Evolutionary conservation across 2,888 invertebrate genomes (phyloP).

Genomic region (Drosophila bunnanda): DNA sequence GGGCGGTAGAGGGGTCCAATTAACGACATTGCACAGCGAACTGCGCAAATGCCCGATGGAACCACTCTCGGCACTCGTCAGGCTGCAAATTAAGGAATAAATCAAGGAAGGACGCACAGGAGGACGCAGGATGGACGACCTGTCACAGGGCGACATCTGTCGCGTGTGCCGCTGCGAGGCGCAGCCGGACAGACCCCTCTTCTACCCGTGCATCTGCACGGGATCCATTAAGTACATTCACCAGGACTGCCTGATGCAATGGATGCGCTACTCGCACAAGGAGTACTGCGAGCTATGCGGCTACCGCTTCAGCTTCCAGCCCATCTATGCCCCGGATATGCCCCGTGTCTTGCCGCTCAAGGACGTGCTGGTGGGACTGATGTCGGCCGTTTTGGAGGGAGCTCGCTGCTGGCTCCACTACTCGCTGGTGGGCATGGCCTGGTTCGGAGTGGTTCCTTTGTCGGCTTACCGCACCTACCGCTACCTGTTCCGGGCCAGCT

Average conservation of each 20-base stretch:
- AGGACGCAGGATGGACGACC: constrained; percentile 82
- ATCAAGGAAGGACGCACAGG: constrained; percentile 9
- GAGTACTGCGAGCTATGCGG: constrained; percentile 99
- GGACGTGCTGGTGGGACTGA: constrained; percentile 95
- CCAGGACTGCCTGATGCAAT: constrained; percentile 98
- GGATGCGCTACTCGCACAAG: constrained; percentile 99
- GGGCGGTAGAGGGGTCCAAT: constrained; percentile 8
- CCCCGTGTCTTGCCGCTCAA: constrained; percentile 97
- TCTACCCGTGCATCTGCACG: constrained; percentile 99
- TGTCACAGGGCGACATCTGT: constrained; percentile 91
- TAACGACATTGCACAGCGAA: constrained; percentile 15
- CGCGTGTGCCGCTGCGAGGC: constrained; percentile 99
- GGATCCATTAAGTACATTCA: constrained; percentile 99
- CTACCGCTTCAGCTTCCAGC: constrained; percentile 98
- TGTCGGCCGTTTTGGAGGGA: constrained; percentile 95
- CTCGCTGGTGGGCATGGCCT: constrained; percentile 97
- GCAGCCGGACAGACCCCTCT: constrained; percentile 94
- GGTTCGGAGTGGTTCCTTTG: constrained; percentile 98
- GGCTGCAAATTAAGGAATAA: constrained; percentile 7
- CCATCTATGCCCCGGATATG: constrained; percentile 99
- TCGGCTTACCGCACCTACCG: constrained; percentile 98
- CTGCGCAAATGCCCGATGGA: constrained; percentile 46
- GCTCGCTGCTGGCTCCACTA: constrained; percentile 99
- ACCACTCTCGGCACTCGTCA: constrained; percentile 2
- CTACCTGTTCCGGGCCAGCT: constrained; percentile 95